These are phyloP conservation scores for Semicossyphus pulcher DNA, from an alignment of 2,113 vertebrate species.

Conservation along the genomic window DNA sequence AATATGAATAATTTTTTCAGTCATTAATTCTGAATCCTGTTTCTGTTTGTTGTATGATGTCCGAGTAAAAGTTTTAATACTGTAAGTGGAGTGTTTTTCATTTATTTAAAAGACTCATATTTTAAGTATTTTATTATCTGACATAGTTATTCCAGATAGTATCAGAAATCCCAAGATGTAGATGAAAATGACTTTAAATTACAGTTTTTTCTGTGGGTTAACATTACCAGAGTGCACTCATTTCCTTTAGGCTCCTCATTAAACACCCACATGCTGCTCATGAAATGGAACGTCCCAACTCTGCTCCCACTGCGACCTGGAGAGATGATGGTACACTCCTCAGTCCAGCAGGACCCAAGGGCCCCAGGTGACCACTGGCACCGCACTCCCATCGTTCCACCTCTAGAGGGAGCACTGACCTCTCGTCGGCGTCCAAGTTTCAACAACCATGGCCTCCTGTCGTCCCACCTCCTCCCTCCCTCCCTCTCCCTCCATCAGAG, in stretches of 20 bases:
- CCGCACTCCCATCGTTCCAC: constrained; percentile 37
- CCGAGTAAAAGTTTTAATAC: constrained; percentile 85
- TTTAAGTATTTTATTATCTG: not conserved
- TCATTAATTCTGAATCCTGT: constrained; percentile 82
- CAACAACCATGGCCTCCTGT: not conserved
- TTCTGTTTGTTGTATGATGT: constrained; percentile 84
- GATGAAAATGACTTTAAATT: not conserved
- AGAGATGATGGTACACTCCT: constrained; percentile 30
- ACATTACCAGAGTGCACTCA: not conserved
- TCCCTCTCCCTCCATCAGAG: not conserved
- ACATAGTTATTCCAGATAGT: not conserved
- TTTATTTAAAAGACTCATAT: constrained; percentile 15
- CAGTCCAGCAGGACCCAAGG: constrained; percentile 87
- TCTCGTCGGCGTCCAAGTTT: constrained; percentile 40
- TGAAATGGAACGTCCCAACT: not conserved
- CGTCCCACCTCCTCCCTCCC: not conserved
- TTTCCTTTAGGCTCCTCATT: not conserved
- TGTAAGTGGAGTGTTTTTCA: constrained; percentile 49
- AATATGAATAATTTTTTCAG: constrained; percentile 69
- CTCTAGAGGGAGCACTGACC: constrained; percentile 79
- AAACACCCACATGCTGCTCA: not conserved
- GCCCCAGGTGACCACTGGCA: constrained; percentile 56
- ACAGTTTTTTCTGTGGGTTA: not conserved
- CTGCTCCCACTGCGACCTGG: not conserved
- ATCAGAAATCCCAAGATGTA: not conserved